Conservation (phyloP, 2,113 vertebrate genomes). For the Garra rufa region DNA sequence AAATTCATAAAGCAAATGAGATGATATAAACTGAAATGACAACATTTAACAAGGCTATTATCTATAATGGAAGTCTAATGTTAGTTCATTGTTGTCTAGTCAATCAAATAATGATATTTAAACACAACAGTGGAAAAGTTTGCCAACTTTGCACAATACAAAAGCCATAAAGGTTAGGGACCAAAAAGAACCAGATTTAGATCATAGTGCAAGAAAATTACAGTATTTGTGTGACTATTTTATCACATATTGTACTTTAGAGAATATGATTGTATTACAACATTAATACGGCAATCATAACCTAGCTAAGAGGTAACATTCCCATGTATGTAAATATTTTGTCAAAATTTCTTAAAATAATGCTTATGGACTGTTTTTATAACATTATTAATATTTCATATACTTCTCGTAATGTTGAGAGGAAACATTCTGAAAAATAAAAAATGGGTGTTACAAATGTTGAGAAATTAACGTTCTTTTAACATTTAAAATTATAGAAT, state of each 20-base stretch:
- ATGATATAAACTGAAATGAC: neutral
- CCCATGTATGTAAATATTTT: no score
- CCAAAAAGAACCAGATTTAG: neutral
- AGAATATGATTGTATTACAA: no score
- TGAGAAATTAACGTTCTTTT: no score
- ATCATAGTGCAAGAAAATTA: neutral
- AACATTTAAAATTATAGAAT: no score
- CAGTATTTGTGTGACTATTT: neutral
- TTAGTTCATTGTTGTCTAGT: slow-evolving; percentile 6
- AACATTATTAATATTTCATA: neutral
- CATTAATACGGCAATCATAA: neutral
- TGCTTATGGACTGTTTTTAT: neutral
- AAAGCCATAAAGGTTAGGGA: neutral
- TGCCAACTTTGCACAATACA: neutral
- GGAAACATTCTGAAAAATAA: neutral
- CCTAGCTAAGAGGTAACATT: neutral
- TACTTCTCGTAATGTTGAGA: neutral
- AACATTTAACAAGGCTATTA: neutral
- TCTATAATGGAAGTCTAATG: neutral
- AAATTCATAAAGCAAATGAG: neutral
- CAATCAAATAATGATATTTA: neutral
- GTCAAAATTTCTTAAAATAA: no score
- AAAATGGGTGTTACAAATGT: neutral
- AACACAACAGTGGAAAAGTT: neutral
- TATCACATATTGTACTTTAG: no score